A percentile compares a stretch with the other conserved stretches of the same genome.
Conservation (phyloP, 2,888 invertebrate genomes). For the Diadegma fenestrale region DNA sequence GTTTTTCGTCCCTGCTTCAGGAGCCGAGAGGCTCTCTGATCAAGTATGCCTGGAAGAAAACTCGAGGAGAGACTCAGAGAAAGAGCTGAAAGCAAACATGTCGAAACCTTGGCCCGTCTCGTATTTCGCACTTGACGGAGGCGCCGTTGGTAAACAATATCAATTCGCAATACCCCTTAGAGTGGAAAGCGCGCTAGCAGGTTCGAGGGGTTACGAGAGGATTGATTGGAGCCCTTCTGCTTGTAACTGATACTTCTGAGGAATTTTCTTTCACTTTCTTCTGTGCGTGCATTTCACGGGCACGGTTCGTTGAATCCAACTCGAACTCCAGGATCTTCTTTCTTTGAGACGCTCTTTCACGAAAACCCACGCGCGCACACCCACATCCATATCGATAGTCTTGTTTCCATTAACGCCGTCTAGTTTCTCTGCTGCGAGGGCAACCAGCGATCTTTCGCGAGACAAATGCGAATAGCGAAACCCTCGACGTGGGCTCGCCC, state of each 20-base stretch:
- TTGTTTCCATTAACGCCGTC: background rate
- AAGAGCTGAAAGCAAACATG: constrained; percentile 21
- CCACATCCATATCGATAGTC: background rate
- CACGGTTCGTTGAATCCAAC: constrained; percentile 35
- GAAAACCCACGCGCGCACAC: background rate
- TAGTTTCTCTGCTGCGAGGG: background rate
- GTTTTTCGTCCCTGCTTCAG: background rate
- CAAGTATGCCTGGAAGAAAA: constrained; percentile 3
- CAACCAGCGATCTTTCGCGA: background rate
- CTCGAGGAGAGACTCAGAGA: background rate
- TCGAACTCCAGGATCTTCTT: constrained; percentile 35
- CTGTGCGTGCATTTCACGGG: constrained; percentile 13
- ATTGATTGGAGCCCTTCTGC: constrained; percentile 68
- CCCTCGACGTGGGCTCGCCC: background rate
- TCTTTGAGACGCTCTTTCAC: constrained; percentile 10
- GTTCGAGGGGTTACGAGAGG: constrained; percentile 16
- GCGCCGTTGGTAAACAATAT: constrained; percentile 60
- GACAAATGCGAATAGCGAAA: background rate
- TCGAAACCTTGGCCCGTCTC: constrained; percentile 17
- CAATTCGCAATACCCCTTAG: constrained; percentile 51
- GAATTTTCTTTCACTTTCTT: constrained; percentile 38
- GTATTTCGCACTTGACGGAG: constrained; percentile 27
- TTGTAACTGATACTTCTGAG: constrained; percentile 65
- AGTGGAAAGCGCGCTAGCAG: constrained; percentile 26
- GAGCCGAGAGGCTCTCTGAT: constrained; percentile 21